Percentiles rank a stretch among this genome's conserved stretches.
Conservation (phyloP, 1,140 invertebrate genomes). For the Drosophila eugracilis region DNA sequence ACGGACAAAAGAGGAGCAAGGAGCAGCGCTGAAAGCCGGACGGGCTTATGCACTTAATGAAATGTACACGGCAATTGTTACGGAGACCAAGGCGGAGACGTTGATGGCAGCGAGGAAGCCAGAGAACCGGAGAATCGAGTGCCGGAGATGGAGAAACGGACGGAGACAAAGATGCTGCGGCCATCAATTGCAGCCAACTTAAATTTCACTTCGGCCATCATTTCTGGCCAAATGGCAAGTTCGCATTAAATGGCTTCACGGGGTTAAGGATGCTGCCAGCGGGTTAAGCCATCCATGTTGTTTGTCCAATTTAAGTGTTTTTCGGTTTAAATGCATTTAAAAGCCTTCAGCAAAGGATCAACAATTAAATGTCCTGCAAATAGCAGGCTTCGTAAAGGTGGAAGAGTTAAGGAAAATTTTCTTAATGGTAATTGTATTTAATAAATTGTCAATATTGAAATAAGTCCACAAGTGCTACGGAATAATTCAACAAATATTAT, state of each 20-base stretch:
- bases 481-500: too few relatives aligned
- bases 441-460: conserved; percentile 39
- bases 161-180: conserved; percentile 49
- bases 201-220: conserved; percentile 65
- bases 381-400: conserved; percentile 6
- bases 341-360: conserved; percentile 23
- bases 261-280: conserved; percentile 11
- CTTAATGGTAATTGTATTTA: conserved; percentile 17
- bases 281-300: conserved; percentile 46
- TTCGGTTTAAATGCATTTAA: conserved; percentile 54
- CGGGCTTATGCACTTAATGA: conserved; percentile 82
- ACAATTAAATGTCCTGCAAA: conserved; percentile 37
- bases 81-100: conserved; percentile 20
- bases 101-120: conserved; percentile 12
- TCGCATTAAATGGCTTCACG: conserved; percentile 61
- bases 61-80: conserved; percentile 82
- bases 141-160: conserved; percentile 15
- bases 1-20: not conserved
- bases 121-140: conserved; percentile 7
- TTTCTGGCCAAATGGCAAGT: conserved; percentile 37
- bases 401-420: not conserved
- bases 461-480: not conserved
- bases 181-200: conserved; percentile 74
- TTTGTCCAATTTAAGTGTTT: conserved; percentile 56
- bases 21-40: conserved; percentile 65